Conservation (phyloP, 2,888 invertebrate genomes). For the Sphecodes monilicornis region DNA sequence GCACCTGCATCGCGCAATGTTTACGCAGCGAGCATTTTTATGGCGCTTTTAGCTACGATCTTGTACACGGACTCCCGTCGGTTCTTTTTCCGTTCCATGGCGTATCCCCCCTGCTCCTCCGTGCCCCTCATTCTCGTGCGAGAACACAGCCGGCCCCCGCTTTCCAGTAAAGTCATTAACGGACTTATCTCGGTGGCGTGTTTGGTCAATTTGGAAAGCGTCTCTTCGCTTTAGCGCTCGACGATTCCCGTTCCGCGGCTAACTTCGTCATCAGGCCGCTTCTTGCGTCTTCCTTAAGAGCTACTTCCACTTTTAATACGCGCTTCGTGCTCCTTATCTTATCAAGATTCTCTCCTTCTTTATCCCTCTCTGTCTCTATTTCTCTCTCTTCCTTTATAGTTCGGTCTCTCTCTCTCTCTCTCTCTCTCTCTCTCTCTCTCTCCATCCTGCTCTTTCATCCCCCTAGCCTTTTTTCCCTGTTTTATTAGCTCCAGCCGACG, state of each 20-base stretch:
- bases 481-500: slow-evolving; percentile 5
- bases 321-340: slow-evolving; percentile 67
- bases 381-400: neutral
- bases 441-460: neutral
- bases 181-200: slow-evolving; percentile 69
- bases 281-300: slow-evolving; percentile 63
- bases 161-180: slow-evolving; percentile 67
- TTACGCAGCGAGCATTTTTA: slow-evolving; percentile 66
- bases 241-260: slow-evolving; percentile 54
- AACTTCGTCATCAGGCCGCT: slow-evolving; percentile 55
- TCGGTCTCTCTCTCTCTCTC: neutral
- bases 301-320: slow-evolving; percentile 70
- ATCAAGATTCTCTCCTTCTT: slow-evolving; percentile 43
- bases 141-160: slow-evolving; percentile 24
- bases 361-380: neutral
- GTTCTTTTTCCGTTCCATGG: slow-evolving; percentile 16
- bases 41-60: slow-evolving; percentile 57
- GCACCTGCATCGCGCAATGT: slow-evolving; percentile 69
- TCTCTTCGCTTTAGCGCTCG: slow-evolving; percentile 57
- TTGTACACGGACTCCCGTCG: slow-evolving; percentile 18
- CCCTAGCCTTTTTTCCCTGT: slow-evolving; percentile 24
- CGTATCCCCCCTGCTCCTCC: neutral
- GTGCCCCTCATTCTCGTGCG: neutral
- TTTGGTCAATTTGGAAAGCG: slow-evolving; percentile 71
- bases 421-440: slow-evolving; percentile 23